A percentile compares a stretch with the other conserved stretches of the same genome.
Evolutionary conservation across 2,888 invertebrate genomes (phyloP).

Genomic region (Drosophila paramelanica): DNA sequence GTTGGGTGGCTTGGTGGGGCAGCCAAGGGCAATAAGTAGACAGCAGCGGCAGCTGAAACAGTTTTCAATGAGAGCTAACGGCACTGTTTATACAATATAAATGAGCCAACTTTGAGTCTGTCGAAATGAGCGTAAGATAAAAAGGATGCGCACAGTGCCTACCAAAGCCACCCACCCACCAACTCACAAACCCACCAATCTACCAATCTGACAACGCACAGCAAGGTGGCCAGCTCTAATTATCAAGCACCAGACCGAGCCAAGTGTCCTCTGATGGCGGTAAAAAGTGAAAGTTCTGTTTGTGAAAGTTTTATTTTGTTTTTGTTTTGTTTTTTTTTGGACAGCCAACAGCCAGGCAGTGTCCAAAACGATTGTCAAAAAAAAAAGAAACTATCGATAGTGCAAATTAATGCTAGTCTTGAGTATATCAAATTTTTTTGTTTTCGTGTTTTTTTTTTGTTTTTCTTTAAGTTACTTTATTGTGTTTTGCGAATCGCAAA

Average conservation of each 20-base stretch:
- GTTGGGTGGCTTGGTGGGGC: not conserved
- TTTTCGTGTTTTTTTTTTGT: not conserved
- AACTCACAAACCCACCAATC: not conserved
- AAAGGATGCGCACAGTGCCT: conserved; percentile 21
- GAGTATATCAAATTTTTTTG: conserved; percentile 1
- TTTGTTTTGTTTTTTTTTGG: conserved; percentile 7
- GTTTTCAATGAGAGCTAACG: conserved; percentile 59
- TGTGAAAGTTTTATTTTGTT: not conserved
- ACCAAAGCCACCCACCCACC: not conserved
- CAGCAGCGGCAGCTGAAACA: conserved; percentile 18
- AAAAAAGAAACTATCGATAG: conserved; percentile 11
- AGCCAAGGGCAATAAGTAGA: not conserved
- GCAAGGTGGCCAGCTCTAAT: conserved; percentile 48
- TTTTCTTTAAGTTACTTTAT: not conserved
- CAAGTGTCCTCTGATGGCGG: conserved; percentile 8
- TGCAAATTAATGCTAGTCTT: not conserved
- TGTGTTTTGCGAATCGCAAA: not conserved
- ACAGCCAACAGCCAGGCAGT: conserved; percentile 40
- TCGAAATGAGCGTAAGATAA: conserved; percentile 40
- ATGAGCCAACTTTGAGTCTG: conserved; percentile 63
- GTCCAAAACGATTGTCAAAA: conserved; percentile 18
- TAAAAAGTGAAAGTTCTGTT: not conserved
- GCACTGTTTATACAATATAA: conserved; percentile 75
- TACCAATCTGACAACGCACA: not conserved
- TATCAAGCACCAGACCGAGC: conserved; percentile 25